A percentile compares a stretch with the other conserved stretches of the same genome.
Conservation (phyloP, 23 tunicate genomes). For the Aplidium turbinatum region DNA sequence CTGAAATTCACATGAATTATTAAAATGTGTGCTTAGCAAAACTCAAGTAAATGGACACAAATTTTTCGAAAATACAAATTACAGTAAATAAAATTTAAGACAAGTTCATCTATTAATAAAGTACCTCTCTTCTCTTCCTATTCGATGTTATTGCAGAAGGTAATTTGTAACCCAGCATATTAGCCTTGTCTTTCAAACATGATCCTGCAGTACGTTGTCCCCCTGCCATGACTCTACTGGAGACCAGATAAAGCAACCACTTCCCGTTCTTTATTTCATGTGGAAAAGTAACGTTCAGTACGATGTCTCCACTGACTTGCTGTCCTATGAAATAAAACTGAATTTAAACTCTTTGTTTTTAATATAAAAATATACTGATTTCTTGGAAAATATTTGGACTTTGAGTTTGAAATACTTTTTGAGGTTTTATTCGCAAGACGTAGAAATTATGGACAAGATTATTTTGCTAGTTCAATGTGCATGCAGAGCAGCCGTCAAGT, state of each 20-base stretch:
- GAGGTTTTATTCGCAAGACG: too few species aligned
- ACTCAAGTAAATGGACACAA: too few species aligned
- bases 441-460: too few species aligned
- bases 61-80: too few species aligned
- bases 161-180: constrained; percentile 3
- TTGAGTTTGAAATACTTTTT: too few species aligned
- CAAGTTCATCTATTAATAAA: too few species aligned
- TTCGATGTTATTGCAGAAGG: constrained; percentile 18
- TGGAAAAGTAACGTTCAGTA: constrained; percentile 54
- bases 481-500: too few species aligned
- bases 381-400: neutral
- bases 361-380: neutral
- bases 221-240: constrained; percentile 44
- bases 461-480: too few species aligned
- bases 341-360: neutral
- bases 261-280: constrained; percentile 78
- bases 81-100: neutral
- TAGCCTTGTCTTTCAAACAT: constrained; percentile 31
- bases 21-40: too few species aligned
- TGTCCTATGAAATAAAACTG: constrained; percentile 27
- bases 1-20: too few species aligned
- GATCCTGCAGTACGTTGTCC: constrained; percentile 41
- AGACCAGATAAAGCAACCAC: constrained; percentile 77
- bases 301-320: constrained; percentile 31
- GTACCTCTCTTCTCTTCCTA: constrained; percentile 14